These are phyloP conservation scores for Toxonevra muliebris DNA, from an alignment of 2,888 invertebrate genomes.

Conservation along the genomic window DNA sequence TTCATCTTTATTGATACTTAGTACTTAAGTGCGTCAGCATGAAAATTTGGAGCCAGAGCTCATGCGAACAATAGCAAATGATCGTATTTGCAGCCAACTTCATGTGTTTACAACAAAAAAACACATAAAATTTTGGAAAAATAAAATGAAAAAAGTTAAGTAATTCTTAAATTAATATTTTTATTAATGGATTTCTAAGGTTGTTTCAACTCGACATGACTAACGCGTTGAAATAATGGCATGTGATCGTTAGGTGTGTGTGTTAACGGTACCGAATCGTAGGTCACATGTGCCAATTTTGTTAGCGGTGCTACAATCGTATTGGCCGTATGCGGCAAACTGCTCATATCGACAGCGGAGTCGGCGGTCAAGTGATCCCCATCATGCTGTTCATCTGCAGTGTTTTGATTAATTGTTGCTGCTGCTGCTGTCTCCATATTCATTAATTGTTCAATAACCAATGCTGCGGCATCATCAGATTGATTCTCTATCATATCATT, in stretches of 20 bases:
- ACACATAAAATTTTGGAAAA: background rate
- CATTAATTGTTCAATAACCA: too few relatives aligned
- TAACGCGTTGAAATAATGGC: conserved; percentile 53
- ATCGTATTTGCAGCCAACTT: conserved; percentile 19
- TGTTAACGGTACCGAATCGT: conserved; percentile 52
- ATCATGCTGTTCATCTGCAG: too few relatives aligned
- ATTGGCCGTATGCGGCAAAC: conserved; percentile 45
- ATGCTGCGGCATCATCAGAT: too few relatives aligned
- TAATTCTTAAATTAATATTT: background rate
- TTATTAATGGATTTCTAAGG: conserved; percentile 1
- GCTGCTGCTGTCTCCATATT: too few relatives aligned
- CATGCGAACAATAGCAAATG: background rate
- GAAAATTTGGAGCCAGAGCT: too few relatives aligned
- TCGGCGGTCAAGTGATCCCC: background rate
- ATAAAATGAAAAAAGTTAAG: background rate
- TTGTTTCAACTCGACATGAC: conserved; percentile 38
- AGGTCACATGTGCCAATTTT: conserved; percentile 54
- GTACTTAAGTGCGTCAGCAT: too few relatives aligned
- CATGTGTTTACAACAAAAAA: background rate
- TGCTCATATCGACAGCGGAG: too few relatives aligned
- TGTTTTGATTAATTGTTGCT: too few relatives aligned
- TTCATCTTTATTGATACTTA: background rate
- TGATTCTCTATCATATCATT: too few relatives aligned
- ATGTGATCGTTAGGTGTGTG: conserved; percentile 52
- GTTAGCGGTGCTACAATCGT: conserved; percentile 53